Conservation (phyloP, 2,888 invertebrate species). For the Cephonodes hylas region DNA sequence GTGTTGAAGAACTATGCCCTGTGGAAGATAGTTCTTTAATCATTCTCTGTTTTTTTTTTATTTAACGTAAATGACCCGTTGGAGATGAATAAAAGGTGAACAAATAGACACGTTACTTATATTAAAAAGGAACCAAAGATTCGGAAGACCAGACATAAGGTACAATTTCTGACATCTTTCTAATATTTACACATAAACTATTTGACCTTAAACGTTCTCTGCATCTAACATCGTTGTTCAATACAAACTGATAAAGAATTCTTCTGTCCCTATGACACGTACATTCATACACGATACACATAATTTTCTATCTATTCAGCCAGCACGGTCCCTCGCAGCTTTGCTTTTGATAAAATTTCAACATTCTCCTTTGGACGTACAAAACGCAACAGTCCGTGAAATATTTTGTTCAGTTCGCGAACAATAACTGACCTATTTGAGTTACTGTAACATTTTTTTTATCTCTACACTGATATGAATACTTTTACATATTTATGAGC, state of each 20-base stretch:
- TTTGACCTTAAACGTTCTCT: too few relatives aligned
- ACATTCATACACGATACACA: neutral
- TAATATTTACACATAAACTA: too few relatives aligned
- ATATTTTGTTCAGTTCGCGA: neutral
- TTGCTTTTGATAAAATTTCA: conserved; percentile 7
- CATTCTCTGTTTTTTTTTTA: too few relatives aligned
- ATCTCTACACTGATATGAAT: neutral
- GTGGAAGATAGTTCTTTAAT: too few relatives aligned
- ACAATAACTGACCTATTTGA: conserved; percentile 4
- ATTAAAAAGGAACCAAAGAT: too few relatives aligned
- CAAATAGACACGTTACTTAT: too few relatives aligned
- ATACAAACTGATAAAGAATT: neutral
- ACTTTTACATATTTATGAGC: neutral
- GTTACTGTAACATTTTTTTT: neutral
- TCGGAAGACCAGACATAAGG: too few relatives aligned
- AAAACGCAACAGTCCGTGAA: neutral
- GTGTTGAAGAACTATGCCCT: conserved; percentile 91
- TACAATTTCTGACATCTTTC: too few relatives aligned
- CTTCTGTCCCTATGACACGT: neutral
- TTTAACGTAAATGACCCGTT: too few relatives aligned
- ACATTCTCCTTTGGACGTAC: neutral
- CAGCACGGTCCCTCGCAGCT: neutral
- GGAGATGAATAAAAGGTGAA: too few relatives aligned
- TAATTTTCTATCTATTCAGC: neutral
- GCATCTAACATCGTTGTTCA: too few relatives aligned